Evolutionary conservation across 2,113 vertebrate genomes (phyloP).

Genomic region (Ophthalmolycus amberensis): DNA sequence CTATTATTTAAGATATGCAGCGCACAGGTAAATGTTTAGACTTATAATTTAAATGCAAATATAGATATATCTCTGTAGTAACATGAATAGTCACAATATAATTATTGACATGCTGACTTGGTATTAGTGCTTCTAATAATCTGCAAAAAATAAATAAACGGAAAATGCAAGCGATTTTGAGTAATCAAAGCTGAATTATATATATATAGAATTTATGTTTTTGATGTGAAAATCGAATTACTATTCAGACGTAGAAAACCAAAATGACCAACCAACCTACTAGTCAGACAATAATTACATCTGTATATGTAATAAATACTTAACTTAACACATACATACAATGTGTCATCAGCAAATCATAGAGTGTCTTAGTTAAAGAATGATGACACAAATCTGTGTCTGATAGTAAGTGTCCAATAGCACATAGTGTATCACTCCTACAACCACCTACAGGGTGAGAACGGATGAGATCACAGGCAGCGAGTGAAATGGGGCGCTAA

Average conservation of each 20-base stretch:
- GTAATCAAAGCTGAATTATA: not conserved
- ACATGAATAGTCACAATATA: not conserved
- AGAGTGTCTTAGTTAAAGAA: not conserved
- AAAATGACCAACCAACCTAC: not conserved
- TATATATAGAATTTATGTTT: not conserved
- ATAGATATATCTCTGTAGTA: not conserved
- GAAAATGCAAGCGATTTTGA: not conserved
- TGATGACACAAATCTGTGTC: not conserved
- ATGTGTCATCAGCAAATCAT: not conserved
- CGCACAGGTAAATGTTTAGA: not conserved
- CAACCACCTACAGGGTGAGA: not conserved
- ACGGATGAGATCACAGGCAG: slow-evolving; percentile 43
- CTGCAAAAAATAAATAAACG: not conserved
- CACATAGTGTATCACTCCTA: not conserved
- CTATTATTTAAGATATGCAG: not conserved
- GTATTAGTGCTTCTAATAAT: not conserved
- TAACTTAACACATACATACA: not conserved
- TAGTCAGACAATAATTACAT: not conserved
- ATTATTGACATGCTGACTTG: not conserved
- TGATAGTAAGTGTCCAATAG: not conserved
- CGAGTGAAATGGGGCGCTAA: not conserved
- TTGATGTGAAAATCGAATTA: not conserved
- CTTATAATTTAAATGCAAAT: not conserved
- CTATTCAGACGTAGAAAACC: not conserved
- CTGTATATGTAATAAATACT: not conserved